Evolutionary conservation across 2,113 vertebrate species (phyloP), one percentile per base, ranked within the genome.

Genomic region (Cephalopterus ornatus): DNA sequence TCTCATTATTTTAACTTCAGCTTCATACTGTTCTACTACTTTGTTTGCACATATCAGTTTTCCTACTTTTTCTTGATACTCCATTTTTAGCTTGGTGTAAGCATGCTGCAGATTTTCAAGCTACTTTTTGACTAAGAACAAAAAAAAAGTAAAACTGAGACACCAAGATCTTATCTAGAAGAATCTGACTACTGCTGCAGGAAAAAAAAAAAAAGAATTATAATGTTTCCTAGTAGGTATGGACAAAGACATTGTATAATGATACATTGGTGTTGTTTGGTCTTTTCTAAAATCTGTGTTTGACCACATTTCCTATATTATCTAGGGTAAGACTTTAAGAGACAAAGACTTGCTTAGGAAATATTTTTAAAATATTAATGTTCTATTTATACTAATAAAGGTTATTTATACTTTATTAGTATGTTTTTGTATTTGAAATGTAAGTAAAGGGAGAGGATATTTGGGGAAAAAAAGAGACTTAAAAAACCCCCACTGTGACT

Each of bases 1-100:
- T 91, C 33, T 81, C n/a, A 92, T 30, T 30, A 79, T 49, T 76
- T 96, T 95, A 56, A 79, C 46, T 63, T 96, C 65, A 12, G n/a
- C 85, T 83, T 97, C 63, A 13, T 59, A 56, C 16, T 42, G 33
- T 50, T 90, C 35, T 33, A 55, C 23, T 14, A 21, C 59, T 61
- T 65, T 55, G 18, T 59, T 94, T 80, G 58, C 26, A 16, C 33
- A 9, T 12, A 55, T 85, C 20, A 72, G 10, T 56, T 97, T 93
- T 41, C 26, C 67, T 41, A 3, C 16, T 53, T 93, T 95, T 82
- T 79, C 86, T 74, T 95, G 46, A 47, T 73, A 30, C 3, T 88
- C 52, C 11, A 84, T 91, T 63, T 93, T 92, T 50, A 94, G 15
- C 14, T 89, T 92, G 11, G 6, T 59, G 47, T 71, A 63, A 63